phyloP scores from a whole-genome alignment of 2,797 vertebrate species.

The Apodemus agrarius region DNA sequence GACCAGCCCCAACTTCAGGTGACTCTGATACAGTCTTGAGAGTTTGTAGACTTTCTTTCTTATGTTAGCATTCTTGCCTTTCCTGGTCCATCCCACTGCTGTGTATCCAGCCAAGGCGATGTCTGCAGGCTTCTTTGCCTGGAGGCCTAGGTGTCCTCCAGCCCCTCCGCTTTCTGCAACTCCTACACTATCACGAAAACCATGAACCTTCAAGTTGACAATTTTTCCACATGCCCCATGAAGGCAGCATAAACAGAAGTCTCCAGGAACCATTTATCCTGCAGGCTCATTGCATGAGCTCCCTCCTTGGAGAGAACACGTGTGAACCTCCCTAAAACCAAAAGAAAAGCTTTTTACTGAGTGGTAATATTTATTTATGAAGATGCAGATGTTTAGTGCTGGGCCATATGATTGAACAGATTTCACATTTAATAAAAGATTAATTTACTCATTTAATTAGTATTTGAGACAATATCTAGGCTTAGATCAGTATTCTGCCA shows the following conservation, averaged over 20 bases:
- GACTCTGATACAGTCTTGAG: neutral
- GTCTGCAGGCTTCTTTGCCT: neutral
- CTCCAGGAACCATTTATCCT: neutral
- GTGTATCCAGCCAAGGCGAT: neutral
- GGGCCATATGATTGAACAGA: conserved; percentile 58
- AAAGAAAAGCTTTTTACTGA: neutral
- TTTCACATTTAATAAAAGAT: conserved; percentile 58
- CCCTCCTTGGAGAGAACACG: neutral
- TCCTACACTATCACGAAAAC: neutral
- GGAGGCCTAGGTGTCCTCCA: neutral
- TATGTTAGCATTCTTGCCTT: neutral
- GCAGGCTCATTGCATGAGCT: neutral
- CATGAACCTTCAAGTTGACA: neutral
- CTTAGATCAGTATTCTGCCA: neutral
- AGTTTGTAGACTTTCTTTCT: neutral
- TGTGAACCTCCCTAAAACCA: neutral
- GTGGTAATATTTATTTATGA: conserved; percentile 36
- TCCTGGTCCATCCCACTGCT: neutral
- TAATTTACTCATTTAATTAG: conserved; percentile 64
- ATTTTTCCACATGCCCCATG: neutral
- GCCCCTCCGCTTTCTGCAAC: neutral
- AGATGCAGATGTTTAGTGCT: conserved; percentile 47
- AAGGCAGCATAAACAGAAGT: neutral
- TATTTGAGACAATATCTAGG: conserved; percentile 10
- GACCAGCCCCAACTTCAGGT: neutral